These are phyloP conservation scores for Dendronephthya gigantea DNA, from an alignment of 64 coral and sea anemone genomes.

Conservation along the genomic window DNA sequence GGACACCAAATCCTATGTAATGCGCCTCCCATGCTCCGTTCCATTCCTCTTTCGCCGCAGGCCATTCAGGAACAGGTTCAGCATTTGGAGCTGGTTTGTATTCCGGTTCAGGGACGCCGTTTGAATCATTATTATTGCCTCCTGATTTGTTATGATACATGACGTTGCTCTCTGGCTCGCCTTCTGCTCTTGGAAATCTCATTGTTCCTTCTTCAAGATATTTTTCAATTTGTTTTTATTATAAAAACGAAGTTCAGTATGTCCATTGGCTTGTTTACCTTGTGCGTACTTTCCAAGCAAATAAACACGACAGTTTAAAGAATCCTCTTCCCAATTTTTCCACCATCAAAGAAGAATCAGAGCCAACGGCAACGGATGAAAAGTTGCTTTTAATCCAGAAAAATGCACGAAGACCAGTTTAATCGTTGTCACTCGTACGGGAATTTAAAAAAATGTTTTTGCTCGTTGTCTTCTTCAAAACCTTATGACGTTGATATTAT, in stretches of 20 bases:
- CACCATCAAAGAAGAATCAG: too few species aligned
- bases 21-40: not conserved
- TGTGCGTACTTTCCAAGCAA: not conserved
- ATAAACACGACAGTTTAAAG: too few species aligned
- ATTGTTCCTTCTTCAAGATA: not conserved
- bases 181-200: not conserved
- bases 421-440: too few species aligned
- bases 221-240: not conserved
- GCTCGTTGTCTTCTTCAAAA: too few species aligned
- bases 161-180: not conserved
- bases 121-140: not conserved
- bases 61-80: constrained; percentile 2
- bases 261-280: not conserved
- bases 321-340: too few species aligned
- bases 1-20: not conserved
- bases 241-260: not conserved
- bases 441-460: too few species aligned
- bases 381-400: too few species aligned
- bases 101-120: not conserved
- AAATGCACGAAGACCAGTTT: too few species aligned
- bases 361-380: too few species aligned
- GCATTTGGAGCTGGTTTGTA: not conserved
- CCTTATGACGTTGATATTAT: too few species aligned
- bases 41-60: not conserved
- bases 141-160: not conserved